These are phyloP conservation scores for Panagrolaimus sp. DNA, from an alignment of 1,140 invertebrate species.

Conservation along the genomic window DNA sequence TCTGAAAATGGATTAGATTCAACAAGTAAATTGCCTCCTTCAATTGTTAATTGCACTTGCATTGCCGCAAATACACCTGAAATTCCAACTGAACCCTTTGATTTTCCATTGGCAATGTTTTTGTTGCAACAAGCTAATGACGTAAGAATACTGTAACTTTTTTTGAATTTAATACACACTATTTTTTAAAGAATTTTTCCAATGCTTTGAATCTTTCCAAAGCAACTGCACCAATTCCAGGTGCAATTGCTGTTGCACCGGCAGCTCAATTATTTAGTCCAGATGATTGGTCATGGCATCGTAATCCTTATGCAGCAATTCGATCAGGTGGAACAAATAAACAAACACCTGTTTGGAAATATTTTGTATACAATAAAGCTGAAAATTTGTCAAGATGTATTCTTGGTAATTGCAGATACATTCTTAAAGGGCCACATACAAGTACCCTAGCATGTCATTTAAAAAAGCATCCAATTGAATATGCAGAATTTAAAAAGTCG, in stretches of 20 bases:
- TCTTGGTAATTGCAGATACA: slow-evolving; percentile 54
- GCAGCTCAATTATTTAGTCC: slow-evolving; percentile 49
- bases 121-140: too few relatives aligned
- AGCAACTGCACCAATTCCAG: slow-evolving; percentile 46
- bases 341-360: slow-evolving; percentile 57
- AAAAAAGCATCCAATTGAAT: slow-evolving; percentile 54
- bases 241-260: slow-evolving; percentile 56
- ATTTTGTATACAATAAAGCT: slow-evolving; percentile 56
- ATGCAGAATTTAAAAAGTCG: slow-evolving; percentile 56
- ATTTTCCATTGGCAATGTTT: too few relatives aligned
- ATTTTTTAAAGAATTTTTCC: too few relatives aligned
- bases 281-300: slow-evolving; percentile 55
- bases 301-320: slow-evolving; percentile 55
- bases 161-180: too few relatives aligned
- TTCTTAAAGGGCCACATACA: slow-evolving; percentile 55
- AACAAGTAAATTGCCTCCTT: too few relatives aligned
- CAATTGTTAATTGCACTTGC: too few relatives aligned
- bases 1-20: not conserved
- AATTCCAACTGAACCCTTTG: too few relatives aligned
- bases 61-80: too few relatives aligned
- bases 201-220: too few relatives aligned
- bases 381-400: slow-evolving; percentile 57
- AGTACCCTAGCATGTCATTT: slow-evolving; percentile 54
- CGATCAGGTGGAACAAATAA: slow-evolving; percentile 56
- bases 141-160: too few relatives aligned